phyloP scores from a whole-genome alignment of 2,113 vertebrate species.

The Psittacula cyanocephala region DNA sequence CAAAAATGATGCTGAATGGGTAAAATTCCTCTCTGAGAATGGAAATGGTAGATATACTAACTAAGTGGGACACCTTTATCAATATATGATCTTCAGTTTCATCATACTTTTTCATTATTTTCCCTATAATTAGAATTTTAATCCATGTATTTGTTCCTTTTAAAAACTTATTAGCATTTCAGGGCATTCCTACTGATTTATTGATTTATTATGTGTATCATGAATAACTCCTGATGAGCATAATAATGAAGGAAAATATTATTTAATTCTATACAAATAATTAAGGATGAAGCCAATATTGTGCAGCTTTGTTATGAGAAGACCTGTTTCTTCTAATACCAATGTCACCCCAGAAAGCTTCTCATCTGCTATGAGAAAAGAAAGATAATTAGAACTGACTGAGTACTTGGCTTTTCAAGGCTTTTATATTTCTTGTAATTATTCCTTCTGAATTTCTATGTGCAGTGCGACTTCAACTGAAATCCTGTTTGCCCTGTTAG shows the following conservation, averaged over 20 bases:
- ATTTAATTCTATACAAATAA: conserved; percentile 35
- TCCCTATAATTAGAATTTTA: conserved; percentile 51
- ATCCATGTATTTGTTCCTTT: conserved; percentile 43
- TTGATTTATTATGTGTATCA: conserved; percentile 49
- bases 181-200: conserved; percentile 35
- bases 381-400: background rate
- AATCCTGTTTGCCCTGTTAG: background rate
- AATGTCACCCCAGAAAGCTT: conserved; percentile 5
- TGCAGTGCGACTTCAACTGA: background rate
- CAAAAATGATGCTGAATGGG: background rate
- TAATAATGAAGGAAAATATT: conserved; percentile 33
- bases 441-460: background rate
- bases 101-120: conserved; percentile 25
- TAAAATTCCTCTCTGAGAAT: background rate
- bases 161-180: conserved; percentile 10
- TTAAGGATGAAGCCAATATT: conserved; percentile 1
- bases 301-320: background rate
- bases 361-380: background rate
- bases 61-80: background rate
- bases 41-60: background rate
- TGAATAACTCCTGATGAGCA: conserved; percentile 9
- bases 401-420: conserved; percentile 5
- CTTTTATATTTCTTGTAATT: conserved; percentile 1
- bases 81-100: conserved; percentile 27
- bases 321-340: background rate